These are phyloP conservation scores for Actinia tenebrosa DNA, from an alignment of 64 coral and sea anemone species.

Conservation along the genomic window DNA sequence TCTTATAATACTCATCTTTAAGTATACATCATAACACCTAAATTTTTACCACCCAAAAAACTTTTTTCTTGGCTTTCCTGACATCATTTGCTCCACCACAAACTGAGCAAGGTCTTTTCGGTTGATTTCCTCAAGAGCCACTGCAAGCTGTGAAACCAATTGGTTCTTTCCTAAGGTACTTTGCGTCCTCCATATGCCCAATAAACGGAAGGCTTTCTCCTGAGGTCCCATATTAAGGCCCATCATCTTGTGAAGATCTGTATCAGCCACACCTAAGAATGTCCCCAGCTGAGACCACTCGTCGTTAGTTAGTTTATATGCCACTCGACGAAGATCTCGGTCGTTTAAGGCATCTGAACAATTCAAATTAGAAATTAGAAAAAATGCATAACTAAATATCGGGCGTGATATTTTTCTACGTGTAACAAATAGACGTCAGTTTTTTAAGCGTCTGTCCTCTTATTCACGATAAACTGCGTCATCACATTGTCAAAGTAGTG, in stretches of 20 bases:
- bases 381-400: background rate
- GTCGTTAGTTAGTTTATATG: constrained; percentile 82
- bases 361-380: background rate
- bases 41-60: constrained; percentile 72
- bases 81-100: constrained; percentile 82
- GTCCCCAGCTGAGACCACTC: constrained; percentile 95
- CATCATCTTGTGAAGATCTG: constrained; percentile 55
- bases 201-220: constrained; percentile 82
- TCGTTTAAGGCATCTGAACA: constrained; percentile 63
- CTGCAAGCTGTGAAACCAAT: constrained; percentile 78
- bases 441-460: no score
- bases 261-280: constrained; percentile 69
- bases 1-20: no score
- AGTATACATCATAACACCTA: no score
- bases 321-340: constrained; percentile 84
- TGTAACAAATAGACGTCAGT: no score
- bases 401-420: no score
- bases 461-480: no score
- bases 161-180: constrained; percentile 71
- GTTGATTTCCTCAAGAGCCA: constrained; percentile 79
- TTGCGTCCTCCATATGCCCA: constrained; percentile 53
- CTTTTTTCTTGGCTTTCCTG: constrained; percentile 82
- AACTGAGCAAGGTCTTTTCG: constrained; percentile 89
- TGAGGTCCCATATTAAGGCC: constrained; percentile 84
- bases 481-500: no score